Evolutionary conservation across 1,140 invertebrate species (phyloP).

Genomic region (Homarus americanus): DNA sequence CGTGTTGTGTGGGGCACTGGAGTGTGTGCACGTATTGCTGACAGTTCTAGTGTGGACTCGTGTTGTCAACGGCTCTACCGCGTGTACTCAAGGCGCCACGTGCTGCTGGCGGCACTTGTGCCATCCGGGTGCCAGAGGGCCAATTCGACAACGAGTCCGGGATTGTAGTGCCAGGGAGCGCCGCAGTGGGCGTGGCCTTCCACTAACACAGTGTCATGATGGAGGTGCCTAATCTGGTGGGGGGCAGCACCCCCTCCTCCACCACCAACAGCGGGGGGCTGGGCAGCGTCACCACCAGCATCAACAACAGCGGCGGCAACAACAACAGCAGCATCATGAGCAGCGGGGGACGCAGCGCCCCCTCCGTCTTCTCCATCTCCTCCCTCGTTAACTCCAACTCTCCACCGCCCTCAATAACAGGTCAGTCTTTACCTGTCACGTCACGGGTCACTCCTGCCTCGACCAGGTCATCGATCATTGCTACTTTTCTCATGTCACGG

Average conservation of each 20-base stretch:
- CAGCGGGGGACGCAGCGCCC: slow-evolving; percentile 33
- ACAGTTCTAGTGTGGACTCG: no score
- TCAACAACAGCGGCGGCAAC: slow-evolving; percentile 21
- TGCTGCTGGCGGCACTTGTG: background rate
- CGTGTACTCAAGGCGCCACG: background rate
- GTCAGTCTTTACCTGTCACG: slow-evolving; percentile 27
- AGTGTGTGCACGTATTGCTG: background rate
- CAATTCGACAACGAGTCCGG: background rate
- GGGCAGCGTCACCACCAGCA: slow-evolving; percentile 14
- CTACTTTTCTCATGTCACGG: no score
- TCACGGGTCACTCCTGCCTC: background rate
- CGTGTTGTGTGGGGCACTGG: background rate
- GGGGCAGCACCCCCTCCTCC: slow-evolving; percentile 36
- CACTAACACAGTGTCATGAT: slow-evolving; percentile 24
- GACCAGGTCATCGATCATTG: no score
- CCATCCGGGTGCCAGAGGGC: background rate
- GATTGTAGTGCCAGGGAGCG: background rate
- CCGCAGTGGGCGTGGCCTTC: slow-evolving; percentile 37
- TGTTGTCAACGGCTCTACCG: background rate
- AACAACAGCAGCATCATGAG: slow-evolving; percentile 38
- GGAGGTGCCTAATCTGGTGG: slow-evolving; percentile 65
- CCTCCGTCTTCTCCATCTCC: slow-evolving; percentile 63
- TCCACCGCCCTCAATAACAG: slow-evolving; percentile 47
- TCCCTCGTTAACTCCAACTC: slow-evolving; percentile 63
- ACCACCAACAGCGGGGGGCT: slow-evolving; percentile 34